phyloP scores from a whole-genome alignment of 1,140 invertebrate species.

The Melitaea cinxia region DNA sequence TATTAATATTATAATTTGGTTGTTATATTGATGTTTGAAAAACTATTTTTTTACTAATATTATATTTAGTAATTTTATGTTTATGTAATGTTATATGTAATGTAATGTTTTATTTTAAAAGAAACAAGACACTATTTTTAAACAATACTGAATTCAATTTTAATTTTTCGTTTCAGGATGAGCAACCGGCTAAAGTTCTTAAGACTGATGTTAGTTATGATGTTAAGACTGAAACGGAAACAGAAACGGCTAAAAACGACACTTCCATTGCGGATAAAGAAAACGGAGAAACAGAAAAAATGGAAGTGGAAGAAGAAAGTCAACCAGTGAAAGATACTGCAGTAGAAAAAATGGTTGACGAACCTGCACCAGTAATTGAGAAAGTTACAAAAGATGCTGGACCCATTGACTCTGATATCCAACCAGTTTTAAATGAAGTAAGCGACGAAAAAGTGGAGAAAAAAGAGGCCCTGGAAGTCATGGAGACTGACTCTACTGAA shows the following conservation, averaged over 20 bases:
- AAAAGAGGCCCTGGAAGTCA: conserved; percentile 47
- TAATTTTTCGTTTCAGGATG: conserved; percentile 63
- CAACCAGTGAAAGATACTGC: conserved; percentile 21
- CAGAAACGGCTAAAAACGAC: conserved; percentile 34
- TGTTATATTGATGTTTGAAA: no score
- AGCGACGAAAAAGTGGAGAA: conserved; percentile 42
- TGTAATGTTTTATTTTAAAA: no score
- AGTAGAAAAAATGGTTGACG: conserved; percentile 26
- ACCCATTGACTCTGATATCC: conserved; percentile 30
- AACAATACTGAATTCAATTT: no score
- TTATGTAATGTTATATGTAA: no score
- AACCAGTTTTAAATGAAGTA: conserved; percentile 50
- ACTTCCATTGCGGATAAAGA: conserved; percentile 21
- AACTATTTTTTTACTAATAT: no score
- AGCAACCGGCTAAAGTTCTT: conserved; percentile 65
- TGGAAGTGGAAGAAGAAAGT: conserved; percentile 60
- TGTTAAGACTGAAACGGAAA: conserved; percentile 43
- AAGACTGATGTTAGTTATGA: conserved; percentile 63
- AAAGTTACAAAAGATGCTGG: conserved; percentile 54
- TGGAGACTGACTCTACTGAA: conserved; percentile 44
- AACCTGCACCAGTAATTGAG: conserved; percentile 43
- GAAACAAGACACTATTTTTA: no score
- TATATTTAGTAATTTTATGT: no score
- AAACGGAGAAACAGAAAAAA: conserved; percentile 49
- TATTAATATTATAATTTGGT: no score